Conservation (phyloP, 2,797 vertebrate species). For the Labroides dimidiatus region DNA sequence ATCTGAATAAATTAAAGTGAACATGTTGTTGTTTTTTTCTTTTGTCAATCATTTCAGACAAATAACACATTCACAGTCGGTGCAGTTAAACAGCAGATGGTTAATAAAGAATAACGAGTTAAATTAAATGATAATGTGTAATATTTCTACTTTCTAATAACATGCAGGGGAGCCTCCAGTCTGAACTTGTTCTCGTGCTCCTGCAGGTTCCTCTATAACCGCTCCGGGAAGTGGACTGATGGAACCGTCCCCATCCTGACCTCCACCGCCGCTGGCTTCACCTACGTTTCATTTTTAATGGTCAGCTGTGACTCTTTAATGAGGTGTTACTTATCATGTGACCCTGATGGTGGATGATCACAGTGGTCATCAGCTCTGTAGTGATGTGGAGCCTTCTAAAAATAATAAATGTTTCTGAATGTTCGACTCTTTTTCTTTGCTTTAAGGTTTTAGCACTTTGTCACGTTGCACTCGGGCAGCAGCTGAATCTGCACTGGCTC, state of each 20-base stretch:
- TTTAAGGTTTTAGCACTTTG: constrained; percentile 85
- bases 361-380: neutral
- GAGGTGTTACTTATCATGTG: neutral
- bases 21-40: no score
- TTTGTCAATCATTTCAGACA: no score
- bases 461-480: constrained; percentile 85
- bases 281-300: constrained; percentile 92
- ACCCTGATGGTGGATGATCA: neutral
- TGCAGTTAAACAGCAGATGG: no score
- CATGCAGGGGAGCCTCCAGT: constrained; percentile 2
- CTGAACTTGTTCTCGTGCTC: constrained; percentile 16
- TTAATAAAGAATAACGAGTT: no score
- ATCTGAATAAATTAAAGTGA: no score
- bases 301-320: constrained; percentile 74
- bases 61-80: no score
- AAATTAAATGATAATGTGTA: no score
- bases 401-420: constrained; percentile 19
- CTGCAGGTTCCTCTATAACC: constrained; percentile 94
- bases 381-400: neutral
- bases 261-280: constrained; percentile 92
- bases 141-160: no score
- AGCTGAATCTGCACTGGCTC: constrained; percentile 88
- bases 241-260: constrained; percentile 94
- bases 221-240: constrained; percentile 95
- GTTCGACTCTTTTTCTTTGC: constrained; percentile 1